Evolutionary conservation across 2,113 vertebrate genomes (phyloP), one percentile per base, ranked within the genome.

Genomic region (Eptesicus fuscus): DNA sequence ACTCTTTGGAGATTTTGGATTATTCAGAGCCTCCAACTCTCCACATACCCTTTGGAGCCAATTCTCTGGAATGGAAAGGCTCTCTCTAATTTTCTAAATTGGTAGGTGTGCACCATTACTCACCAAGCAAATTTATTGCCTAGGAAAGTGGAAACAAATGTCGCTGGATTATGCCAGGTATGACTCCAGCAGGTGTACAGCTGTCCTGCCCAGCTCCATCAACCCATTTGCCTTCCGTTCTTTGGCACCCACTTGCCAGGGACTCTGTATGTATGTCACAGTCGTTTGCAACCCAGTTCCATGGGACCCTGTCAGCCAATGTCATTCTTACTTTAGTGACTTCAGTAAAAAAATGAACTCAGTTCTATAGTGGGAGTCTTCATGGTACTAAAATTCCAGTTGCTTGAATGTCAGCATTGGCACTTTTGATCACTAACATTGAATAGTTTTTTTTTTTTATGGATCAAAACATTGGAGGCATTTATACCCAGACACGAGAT

Each of bases 51-150:
- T 78, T 87, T 90, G 83, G 92, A 97, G 69, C 35, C 83, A 95
- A 32, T 94, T 95, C 74, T 47, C 37, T 93, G 53, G 40, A 91
- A 95, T 20, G 7, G 95, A 97, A 96, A 97, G 59, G 83, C 32
- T 92, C 74, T 91, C 86, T 90, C 90, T 95, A 90, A 94, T 96
- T 97, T 97, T 96, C 83, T 96, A 96, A 97, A 97, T 96, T 97
- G 94, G 91, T 96, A 97, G 96, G 96, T 94, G 76, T 95, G 83
- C 35, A 67, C 88, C 88, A 95, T 95, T 96, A 96, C 96, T 96
- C 95, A 97, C 69, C 73, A 93, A 74, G 88, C 35, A 91, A 95
- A 96, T 82, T 91, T 96, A 97, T 95, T 95, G 79, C 92, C 88
- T 91, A 86, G 76, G 91, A 96, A 95, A 95, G 90, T 89, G 69